Evolutionary conservation across 2,113 vertebrate species (phyloP).

Genomic region (Natator depressus): DNA sequence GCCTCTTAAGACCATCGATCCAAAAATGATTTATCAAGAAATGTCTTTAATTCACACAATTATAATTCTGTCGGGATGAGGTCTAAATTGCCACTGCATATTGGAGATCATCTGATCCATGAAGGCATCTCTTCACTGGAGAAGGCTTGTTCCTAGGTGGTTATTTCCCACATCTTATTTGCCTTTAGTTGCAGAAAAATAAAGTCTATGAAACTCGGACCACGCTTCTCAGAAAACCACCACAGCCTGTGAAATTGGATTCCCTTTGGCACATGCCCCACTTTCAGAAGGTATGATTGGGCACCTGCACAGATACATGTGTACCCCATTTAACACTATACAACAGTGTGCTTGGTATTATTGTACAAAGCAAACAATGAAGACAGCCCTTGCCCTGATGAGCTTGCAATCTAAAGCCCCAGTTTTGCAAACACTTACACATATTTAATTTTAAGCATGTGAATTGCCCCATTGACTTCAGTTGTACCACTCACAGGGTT

Average conservation of each 20-base stretch:
- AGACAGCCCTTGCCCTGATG: neutral
- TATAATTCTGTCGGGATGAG: rapidly evolving
- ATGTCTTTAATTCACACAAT: neutral
- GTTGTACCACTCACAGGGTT: neutral
- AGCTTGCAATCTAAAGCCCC: neutral
- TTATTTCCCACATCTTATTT: neutral
- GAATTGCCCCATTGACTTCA: neutral
- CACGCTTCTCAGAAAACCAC: constrained; percentile 79
- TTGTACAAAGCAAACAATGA: neutral
- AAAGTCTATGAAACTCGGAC: constrained; percentile 79
- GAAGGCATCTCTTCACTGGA: neutral
- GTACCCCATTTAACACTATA: neutral
- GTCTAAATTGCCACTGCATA: neutral
- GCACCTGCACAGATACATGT: rapidly evolving
- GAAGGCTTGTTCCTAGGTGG: neutral
- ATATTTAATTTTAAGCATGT: neutral
- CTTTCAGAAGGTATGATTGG: constrained; percentile 81
- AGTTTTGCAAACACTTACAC: neutral
- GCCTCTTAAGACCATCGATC: too few species aligned
- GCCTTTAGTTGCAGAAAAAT: neutral
- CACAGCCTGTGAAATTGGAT: constrained; percentile 32
- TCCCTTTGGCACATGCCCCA: constrained; percentile 81
- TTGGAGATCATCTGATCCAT: neutral
- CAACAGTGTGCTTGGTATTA: neutral
- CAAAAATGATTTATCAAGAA: neutral